phyloP scores from a whole-genome alignment of 2,888 invertebrate genomes.

The Leptopilina myrica region DNA sequence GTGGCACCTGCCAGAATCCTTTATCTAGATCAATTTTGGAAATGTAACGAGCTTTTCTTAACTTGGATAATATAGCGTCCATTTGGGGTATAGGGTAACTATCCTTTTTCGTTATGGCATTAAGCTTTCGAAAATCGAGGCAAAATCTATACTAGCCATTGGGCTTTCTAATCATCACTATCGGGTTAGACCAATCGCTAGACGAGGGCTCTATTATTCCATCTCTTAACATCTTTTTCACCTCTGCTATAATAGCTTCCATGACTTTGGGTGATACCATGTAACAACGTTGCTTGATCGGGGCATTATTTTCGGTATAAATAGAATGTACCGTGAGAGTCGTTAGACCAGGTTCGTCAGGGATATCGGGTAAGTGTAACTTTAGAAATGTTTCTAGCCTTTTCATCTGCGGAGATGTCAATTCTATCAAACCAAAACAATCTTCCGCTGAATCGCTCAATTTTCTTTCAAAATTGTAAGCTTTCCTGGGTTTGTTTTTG shows the following conservation, averaged over 20 bases:
- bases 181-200: constrained; percentile 54
- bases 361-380: neutral
- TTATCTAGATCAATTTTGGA: too few relatives aligned
- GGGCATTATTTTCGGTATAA: constrained; percentile 12
- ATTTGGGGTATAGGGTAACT: too few relatives aligned
- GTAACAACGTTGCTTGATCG: constrained; percentile 51
- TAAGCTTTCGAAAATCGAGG: neutral
- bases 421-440: neutral
- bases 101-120: too few relatives aligned
- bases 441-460: neutral
- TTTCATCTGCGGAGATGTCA: neutral
- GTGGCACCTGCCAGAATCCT: too few relatives aligned
- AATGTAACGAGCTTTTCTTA: too few relatives aligned
- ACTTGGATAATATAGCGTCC: too few relatives aligned
- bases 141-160: neutral
- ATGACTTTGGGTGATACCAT: constrained; percentile 44
- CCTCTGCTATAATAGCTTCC: constrained; percentile 41
- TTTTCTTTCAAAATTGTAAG: neutral
- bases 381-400: neutral
- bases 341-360: neutral
- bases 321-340: neutral
- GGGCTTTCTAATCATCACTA: constrained; percentile 52
- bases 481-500: neutral
- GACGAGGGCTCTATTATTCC: constrained; percentile 52
- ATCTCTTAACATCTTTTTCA: constrained; percentile 44